Conservation (phyloP, 2,797 vertebrate genomes). For the Parauchenoglanis ngamensis region DNA sequence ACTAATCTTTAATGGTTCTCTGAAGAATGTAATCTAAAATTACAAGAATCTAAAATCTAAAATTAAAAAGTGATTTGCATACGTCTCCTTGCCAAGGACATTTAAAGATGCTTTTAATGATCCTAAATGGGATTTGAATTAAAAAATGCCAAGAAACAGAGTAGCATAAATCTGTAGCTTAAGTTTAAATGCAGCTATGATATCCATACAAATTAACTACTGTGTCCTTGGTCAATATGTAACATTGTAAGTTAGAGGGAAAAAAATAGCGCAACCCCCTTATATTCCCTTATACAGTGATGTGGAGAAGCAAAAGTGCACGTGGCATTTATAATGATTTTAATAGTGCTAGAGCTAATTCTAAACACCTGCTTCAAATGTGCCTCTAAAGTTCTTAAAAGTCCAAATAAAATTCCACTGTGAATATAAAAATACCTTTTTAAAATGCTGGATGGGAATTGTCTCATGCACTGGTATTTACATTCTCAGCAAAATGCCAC, state of each 20-base stretch:
- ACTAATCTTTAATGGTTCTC: not conserved
- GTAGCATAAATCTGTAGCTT: not conserved
- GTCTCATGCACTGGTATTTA: not conserved
- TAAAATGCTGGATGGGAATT: slow-evolving; percentile 18
- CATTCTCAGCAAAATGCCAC: not conserved
- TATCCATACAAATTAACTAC: not conserved
- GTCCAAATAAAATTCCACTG: slow-evolving; percentile 35
- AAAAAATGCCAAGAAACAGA: not conserved
- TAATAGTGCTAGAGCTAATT: not conserved
- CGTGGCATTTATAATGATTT: slow-evolving; percentile 15
- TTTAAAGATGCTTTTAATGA: not conserved
- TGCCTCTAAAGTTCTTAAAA: slow-evolving; percentile 30
- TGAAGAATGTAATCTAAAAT: not conserved
- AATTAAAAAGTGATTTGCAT: not conserved
- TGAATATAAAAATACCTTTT: slow-evolving; percentile 17
- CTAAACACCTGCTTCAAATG: slow-evolving; percentile 26
- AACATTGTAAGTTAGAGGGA: not conserved
- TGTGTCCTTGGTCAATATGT: too few relatives aligned
- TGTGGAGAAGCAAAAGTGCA: not conserved
- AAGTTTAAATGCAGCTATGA: not conserved
- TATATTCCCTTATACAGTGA: not conserved
- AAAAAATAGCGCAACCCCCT: not conserved
- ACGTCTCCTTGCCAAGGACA: not conserved
- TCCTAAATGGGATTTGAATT: not conserved
- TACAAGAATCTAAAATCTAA: too few relatives aligned